These are phyloP conservation scores for Rhogogaster chlorosoma DNA, from an alignment of 2,888 invertebrate species.

Conservation along the genomic window DNA sequence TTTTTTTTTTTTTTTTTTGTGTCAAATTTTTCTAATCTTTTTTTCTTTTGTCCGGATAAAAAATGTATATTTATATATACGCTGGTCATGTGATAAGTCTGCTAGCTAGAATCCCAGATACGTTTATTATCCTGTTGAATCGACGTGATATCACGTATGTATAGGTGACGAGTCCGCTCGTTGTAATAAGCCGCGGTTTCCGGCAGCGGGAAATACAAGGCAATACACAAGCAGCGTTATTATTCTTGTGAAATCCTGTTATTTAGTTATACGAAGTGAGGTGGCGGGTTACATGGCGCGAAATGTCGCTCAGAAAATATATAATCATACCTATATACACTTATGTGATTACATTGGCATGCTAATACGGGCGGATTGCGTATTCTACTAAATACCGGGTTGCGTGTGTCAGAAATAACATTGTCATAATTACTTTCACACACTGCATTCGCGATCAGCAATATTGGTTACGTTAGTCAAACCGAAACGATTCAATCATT, in stretches of 20 bases:
- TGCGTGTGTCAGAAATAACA: slow-evolving; percentile 1
- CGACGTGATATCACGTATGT: neutral
- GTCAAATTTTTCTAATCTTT: neutral
- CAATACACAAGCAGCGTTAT: neutral
- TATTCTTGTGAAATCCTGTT: neutral
- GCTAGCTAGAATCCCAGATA: neutral
- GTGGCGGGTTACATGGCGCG: neutral
- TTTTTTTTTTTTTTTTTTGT: neutral
- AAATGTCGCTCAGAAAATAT: neutral
- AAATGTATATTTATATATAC: neutral
- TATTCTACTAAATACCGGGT: neutral
- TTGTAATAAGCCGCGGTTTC: neutral
- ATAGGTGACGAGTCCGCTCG: neutral
- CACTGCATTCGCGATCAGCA: neutral
- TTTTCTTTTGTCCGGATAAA: neutral
- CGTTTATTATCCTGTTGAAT: neutral
- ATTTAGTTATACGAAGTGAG: neutral
- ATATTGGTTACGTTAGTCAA: neutral
- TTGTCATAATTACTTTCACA: slow-evolving; percentile 1
- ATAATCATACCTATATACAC: neutral
- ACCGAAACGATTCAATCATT: neutral
- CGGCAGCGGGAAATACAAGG: neutral
- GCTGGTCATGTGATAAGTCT: neutral
- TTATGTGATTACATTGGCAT: neutral
- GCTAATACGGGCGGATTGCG: slow-evolving; percentile 19